These are phyloP conservation scores for Eurytoma californica DNA, from an alignment of 2,888 invertebrate species.

Conservation along the genomic window DNA sequence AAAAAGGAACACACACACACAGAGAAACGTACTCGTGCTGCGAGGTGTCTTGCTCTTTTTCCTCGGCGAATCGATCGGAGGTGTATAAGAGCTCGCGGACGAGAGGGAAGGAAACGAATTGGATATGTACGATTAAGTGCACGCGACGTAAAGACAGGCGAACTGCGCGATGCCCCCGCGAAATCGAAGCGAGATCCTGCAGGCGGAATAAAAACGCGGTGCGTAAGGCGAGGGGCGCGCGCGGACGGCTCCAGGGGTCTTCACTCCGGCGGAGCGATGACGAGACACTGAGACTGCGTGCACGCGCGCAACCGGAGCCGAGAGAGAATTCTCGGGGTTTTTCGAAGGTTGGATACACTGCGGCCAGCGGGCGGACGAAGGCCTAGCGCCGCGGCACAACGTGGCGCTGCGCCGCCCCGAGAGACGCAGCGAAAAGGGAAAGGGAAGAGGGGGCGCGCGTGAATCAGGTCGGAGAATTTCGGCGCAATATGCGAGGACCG, in stretches of 20 bases:
- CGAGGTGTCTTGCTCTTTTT: slow-evolving; percentile 13
- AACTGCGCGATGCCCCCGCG: background rate
- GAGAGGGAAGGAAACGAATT: background rate
- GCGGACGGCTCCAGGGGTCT: slow-evolving; percentile 18
- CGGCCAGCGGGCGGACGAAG: background rate
- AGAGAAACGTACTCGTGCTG: slow-evolving; percentile 6
- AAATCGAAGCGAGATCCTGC: background rate
- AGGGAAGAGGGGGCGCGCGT: background rate
- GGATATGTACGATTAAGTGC: background rate
- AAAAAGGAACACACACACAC: background rate
- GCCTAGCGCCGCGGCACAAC: background rate
- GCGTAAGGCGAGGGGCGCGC: background rate
- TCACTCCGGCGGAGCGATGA: slow-evolving; percentile 26
- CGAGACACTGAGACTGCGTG: slow-evolving; percentile 41
- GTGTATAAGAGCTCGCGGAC: background rate
- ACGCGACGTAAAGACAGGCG: background rate
- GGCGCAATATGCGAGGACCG: background rate
- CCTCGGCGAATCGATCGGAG: slow-evolving; percentile 23
- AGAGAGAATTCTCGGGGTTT: slow-evolving; percentile 36
- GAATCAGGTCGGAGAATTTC: background rate
- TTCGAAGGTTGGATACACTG: slow-evolving; percentile 51
- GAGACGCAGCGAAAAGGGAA: background rate
- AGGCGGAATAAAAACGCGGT: background rate
- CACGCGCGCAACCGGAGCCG: slow-evolving; percentile 3
- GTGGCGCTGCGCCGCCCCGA: background rate